Evolutionary conservation across 2,797 vertebrate genomes (phyloP), one percentile per base, ranked within the genome.

Genomic region (Anas flavirostris): DNA sequence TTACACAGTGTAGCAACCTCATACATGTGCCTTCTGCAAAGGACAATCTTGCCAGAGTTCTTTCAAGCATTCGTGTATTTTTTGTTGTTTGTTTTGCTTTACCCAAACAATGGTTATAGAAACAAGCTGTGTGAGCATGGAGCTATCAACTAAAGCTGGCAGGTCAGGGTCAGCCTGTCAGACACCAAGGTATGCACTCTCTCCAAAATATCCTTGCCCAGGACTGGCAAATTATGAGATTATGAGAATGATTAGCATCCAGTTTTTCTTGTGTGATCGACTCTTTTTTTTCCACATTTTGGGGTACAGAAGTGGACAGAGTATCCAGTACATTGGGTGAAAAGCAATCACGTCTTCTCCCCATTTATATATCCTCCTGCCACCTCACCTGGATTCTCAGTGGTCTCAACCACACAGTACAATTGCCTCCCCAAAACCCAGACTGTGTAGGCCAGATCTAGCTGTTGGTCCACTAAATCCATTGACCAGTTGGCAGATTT

Each of bases 131-230:
- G 18, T 15, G 16, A 68, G 43, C 46, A 41, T 0, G 18, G 19
- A 60, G 33, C 75, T n/a, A 16, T 22, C 29, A 66, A 44, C 7
- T n/a, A 16, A 6, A 59, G 56, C 59, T 55, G 39, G 37, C 37
- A 35, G n/a, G 23, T 52, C 41, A 39, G 35, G 28, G 19, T 52
- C 48, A 39, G 35, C 50, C 43, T 13, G 8, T 18, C 50, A 37
- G 50, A 46, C 25, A 3, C 52, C 16, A 4, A 14, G 16, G 29
- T 3, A 10, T 1, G 4, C 1, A 3, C 19, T 16, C 14, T 12
- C 33, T 44, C 52, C 12, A 29, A 41, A 48, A 72, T 18, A 50
- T 16, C 48, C 15, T 41, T 63, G 39, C 37, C 52, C 50, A 58
- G 41, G 26, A 21, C 13, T 37, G 7, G 53, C n/a, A 63, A 12